Conservation (phyloP, 2,797 vertebrate genomes). For the Galaxias olidus region DNA sequence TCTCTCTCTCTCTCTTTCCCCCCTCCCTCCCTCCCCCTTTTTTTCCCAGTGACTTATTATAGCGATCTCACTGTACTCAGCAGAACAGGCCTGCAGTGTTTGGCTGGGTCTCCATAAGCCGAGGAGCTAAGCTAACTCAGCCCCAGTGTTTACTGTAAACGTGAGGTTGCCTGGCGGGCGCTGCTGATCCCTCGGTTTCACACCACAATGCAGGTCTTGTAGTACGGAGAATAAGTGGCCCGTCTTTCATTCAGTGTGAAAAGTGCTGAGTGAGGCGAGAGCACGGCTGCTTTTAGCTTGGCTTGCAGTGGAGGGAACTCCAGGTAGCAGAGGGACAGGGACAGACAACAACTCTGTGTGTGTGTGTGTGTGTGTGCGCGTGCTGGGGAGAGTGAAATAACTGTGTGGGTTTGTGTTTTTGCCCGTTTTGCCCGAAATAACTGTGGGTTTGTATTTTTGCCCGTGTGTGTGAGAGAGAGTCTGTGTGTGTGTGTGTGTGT, state of each 20-base stretch:
- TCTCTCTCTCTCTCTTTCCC: no score
- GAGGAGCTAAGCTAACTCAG: no score
- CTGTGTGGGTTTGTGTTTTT: not conserved
- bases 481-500: conserved; percentile 19
- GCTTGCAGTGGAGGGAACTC: conserved; percentile 48
- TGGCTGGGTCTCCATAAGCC: no score
- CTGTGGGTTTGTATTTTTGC: conserved; percentile 19
- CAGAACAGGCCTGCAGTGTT: no score
- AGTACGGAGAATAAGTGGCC: conserved; percentile 41
- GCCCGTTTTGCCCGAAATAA: no score
- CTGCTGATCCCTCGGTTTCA: no score
- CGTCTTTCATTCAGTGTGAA: conserved; percentile 53
- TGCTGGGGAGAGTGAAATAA: no score
- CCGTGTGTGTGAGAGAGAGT: conserved; percentile 11
- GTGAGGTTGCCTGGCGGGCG: no score
- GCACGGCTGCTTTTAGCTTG: conserved; percentile 54
- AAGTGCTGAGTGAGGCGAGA: conserved; percentile 60
- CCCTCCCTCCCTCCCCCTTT: no score
- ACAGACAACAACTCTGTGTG: conserved; percentile 20
- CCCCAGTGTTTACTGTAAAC: no score
- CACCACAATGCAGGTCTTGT: conserved; percentile 30
- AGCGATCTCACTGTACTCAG: no score
- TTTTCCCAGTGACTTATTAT: no score
- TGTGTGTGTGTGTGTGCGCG: not conserved
- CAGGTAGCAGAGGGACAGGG: conserved; percentile 20